Base-by-base conservation (phyloP, 2,113 vertebrate species). In the Solea senegalensis region DNA sequence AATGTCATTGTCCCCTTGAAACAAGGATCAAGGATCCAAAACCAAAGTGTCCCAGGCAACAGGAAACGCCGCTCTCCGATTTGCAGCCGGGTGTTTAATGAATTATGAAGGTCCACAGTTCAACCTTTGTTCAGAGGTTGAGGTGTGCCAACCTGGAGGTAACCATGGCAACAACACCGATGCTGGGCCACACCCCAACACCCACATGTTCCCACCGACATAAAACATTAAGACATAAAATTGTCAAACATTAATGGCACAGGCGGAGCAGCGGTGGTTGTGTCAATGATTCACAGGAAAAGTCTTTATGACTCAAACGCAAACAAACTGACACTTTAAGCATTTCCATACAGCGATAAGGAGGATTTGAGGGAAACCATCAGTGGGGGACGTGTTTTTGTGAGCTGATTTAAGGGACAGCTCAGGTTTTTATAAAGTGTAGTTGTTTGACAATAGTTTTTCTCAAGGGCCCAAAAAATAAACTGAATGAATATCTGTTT, bases 181-280 rank as follows among this genome's bases (percentile, higher is more conserved):
- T 1, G 15, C 43, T 7, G n/a, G n/a, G 9, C 7, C 7, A 11
- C n/a, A 51, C 1, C 34, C 34, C 34, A 21, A 62, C 21, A 27
- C 58, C 49, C 70, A 41, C 79, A 49, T n/a, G 65, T 34, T 67
- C 9, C 65, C 56, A 9, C n/a, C 2, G 3, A 21, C 16, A 53
- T 54, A 39, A 59, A 59, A 13, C 21, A 28, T 28, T 3, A 50
- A 65, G 45, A 48, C 46, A 77, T 87, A 83, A 85, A 86, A 2
- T 53, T 4, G 16, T 72, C 11, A 86, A 86, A 76, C 74, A 87
- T 89, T 89, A 78, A 87, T 77, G 53, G 14, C 15, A 11, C 34
- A 44, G 12, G 62, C 9, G 11, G 16, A 28, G 12, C 57, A 26
- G 11, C 56, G 54, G 55, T 9, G 11, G 11, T 48, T 48, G 14